Percentiles rank a stretch among this genome's conserved stretches.
Evolutionary conservation across 2,113 vertebrate species (phyloP).

Genomic region (Sinocyclocheilus maitianheensis): DNA sequence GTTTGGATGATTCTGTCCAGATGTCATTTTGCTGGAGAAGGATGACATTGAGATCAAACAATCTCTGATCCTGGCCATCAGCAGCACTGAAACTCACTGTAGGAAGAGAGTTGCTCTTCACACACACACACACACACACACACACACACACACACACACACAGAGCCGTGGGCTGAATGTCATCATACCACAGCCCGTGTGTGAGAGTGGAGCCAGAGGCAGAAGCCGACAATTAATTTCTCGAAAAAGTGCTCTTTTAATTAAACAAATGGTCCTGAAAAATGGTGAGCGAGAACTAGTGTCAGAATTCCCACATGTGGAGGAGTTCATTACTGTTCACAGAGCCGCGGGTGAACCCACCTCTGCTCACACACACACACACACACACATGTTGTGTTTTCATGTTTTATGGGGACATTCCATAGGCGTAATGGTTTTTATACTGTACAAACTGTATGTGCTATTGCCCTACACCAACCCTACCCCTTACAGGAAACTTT

Average conservation of each 20-base stretch:
- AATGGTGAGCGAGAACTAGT: slow-evolving; percentile 57
- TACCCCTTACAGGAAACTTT: too few relatives aligned
- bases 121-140: neutral
- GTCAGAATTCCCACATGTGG: slow-evolving; percentile 62
- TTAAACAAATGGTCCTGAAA: slow-evolving; percentile 72
- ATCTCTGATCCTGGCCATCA: neutral
- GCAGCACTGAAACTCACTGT: neutral
- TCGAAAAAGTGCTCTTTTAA: slow-evolving; percentile 73
- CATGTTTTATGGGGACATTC: too few relatives aligned
- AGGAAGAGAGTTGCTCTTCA: neutral
- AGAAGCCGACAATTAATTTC: slow-evolving; percentile 62
- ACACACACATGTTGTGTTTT: slow-evolving; percentile 7
- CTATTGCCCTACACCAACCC: too few relatives aligned
- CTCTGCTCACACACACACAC: slow-evolving; percentile 25
- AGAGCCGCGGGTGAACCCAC: slow-evolving; percentile 59
- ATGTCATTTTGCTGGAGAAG: too few relatives aligned
- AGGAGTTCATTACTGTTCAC: slow-evolving; percentile 72
- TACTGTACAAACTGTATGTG: too few relatives aligned
- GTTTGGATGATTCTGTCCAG: too few relatives aligned
- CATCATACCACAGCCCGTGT: slow-evolving; percentile 55
- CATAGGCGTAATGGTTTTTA: too few relatives aligned
- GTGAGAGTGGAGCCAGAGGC: slow-evolving; percentile 63
- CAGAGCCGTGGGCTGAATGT: slow-evolving; percentile 57
- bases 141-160: neutral
- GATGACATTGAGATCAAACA: neutral